Conservation (phyloP, 2,888 invertebrate species). For the Antheraea yamamai region DNA sequence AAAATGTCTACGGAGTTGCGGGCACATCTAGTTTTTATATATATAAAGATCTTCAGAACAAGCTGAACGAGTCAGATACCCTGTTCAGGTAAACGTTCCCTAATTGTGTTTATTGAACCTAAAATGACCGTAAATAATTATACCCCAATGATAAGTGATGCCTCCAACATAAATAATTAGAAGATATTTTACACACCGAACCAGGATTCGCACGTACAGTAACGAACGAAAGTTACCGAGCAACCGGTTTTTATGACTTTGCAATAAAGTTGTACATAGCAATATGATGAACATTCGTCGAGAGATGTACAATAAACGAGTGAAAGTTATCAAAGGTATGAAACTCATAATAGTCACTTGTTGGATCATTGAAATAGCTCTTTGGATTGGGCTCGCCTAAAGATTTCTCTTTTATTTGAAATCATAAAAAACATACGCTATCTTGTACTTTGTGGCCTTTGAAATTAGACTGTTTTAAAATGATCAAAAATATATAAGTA, state of each 20-base stretch:
- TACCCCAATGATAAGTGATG: not conserved
- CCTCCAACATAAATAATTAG: not conserved
- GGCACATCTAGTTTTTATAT: no score
- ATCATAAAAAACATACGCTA: not conserved
- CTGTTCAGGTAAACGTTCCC: not conserved
- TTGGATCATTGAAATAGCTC: not conserved
- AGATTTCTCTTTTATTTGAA: not conserved
- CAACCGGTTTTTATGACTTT: not conserved
- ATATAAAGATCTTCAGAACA: not conserved
- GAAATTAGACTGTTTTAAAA: not conserved
- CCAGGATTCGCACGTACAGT: not conserved
- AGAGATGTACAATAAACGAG: not conserved
- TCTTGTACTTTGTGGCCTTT: not conserved
- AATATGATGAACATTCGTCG: not conserved
- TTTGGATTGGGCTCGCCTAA: not conserved
- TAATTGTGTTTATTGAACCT: not conserved
- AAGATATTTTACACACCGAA: not conserved
- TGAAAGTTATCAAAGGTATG: constrained; percentile 7
- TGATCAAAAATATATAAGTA: no score
- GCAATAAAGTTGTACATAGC: not conserved
- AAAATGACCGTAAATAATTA: not conserved
- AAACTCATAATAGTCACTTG: not conserved
- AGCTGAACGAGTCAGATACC: constrained; percentile 1
- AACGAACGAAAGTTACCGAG: not conserved
- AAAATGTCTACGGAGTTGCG: not conserved